Evolutionary conservation across 2,888 invertebrate species (phyloP), one percentile per base, ranked within the genome.

Genomic region (Myopa testacea): DNA sequence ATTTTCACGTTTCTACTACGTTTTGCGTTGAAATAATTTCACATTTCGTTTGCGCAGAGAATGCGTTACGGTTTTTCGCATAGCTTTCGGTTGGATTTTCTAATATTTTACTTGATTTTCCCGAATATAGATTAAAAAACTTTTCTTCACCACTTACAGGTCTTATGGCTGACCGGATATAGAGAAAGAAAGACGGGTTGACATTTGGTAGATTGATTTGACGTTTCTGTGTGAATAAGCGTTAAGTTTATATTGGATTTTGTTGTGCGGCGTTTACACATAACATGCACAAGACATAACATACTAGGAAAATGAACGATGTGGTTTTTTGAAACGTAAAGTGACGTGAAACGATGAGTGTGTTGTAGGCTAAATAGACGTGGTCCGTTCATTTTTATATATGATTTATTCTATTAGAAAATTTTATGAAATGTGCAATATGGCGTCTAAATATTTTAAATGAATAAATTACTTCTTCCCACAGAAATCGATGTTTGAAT

Each of bases 121-220:
- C 38, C 76, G 85, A 86, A 84, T 84, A 79, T 81, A 82, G 79
- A 82, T 76, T 55, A 74, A 78, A 82, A 81, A 80, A 75, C 77
- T 69, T 62, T 65, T 72, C 50, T 71, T 80, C 80, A 82, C 83
- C 83, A 89, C 89, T 88, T 86, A 88, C 88, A 86, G 85, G 86
- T 87, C 84, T 86, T 85, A 87, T 87, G 84, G 87, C 84, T 85
- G 87, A 89, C 88, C 88, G 89, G 88, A 88, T 83, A 85, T 83
- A 87, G 85, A 87, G 88, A 86, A 86, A 83, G 87, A 87, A 81
- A 83, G 78, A 84, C 82, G 84, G 83, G 84, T 70, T 85, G 87
- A 84, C 86, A 86, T 82, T 81, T 83, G 79, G 76, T 67, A 80
- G 81, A 77, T 82, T 81, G 82, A 67, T 77, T 82, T 85, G 84